Base-by-base conservation (phyloP, 2,797 vertebrate genomes). In the Dendrocincla fuliginosa region DNA sequence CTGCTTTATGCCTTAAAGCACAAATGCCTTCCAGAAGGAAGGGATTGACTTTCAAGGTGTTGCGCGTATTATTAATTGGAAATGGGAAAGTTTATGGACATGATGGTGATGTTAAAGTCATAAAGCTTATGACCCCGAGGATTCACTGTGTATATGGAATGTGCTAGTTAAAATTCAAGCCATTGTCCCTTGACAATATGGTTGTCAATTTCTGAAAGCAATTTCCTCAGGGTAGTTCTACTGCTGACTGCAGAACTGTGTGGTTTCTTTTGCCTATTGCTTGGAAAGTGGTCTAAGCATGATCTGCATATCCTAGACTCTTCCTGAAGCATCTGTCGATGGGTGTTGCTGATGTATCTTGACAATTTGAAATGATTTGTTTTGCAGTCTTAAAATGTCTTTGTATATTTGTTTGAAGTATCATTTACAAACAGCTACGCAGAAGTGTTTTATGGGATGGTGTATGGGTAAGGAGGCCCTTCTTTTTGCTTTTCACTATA, bases 191-290 rank as follows among this genome's bases (percentile, higher is more conserved):
- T 67, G 71, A 70, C 24, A 10, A 44, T 69, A n/a, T 39, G 46
- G 73, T 75, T 79, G 56, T 76, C 73, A 59, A 76, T 96, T 84
- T 90, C 78, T 87, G 89, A 96, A 89, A 60, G 47, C 53, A 53
- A 33, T 96, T 97, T 95, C 89, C 88, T 95, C 85, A 60, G 67
- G 74, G 61, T 30, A 61, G n/a, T 84, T 93, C 91, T 63, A 87
- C 94, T 95, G 89, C 94, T 94, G 91, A 94, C 91, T 96, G 63
- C 88, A 95, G 93, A 93, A 92, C 84, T 96, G 59, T 78, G 87
- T 92, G 81, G 86, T 96, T 96, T 97, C 89, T 97, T 97, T 93
- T 92, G 69, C 86, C 85, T 94, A 5, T 82, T 97, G 96, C 96
- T 94, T 96, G 86, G 90, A 94, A 95, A 95, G 59, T 76, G 82